Evolutionary conservation across 2,113 vertebrate genomes (phyloP).

Genomic region (Oreochromis spilurus): DNA sequence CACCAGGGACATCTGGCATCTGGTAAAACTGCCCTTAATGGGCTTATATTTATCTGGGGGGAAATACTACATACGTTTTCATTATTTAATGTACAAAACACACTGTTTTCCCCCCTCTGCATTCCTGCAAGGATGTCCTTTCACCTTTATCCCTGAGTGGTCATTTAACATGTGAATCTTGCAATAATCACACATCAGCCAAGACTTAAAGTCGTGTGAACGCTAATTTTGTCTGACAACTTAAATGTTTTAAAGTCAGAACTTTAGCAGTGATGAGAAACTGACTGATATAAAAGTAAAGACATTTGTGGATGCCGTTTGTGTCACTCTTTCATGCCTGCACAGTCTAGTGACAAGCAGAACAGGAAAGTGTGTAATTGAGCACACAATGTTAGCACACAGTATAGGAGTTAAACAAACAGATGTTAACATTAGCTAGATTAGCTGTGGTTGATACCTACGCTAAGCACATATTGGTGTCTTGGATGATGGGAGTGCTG

Average conservation of each 20-base stretch:
- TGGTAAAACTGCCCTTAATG: background rate
- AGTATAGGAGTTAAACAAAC: background rate
- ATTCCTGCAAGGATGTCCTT: background rate
- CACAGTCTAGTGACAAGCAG: background rate
- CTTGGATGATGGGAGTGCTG: background rate
- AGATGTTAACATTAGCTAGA: background rate
- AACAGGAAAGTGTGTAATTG: background rate
- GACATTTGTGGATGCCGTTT: background rate
- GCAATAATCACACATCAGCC: background rate
- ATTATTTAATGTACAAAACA: background rate
- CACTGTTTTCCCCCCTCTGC: background rate
- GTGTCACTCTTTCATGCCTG: background rate
- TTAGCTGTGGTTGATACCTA: background rate
- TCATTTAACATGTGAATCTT: background rate
- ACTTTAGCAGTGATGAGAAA: background rate
- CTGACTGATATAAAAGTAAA: background rate
- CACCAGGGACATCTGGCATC: background rate
- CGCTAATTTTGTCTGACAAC: background rate
- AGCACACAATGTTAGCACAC: background rate
- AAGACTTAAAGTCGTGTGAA: background rate
- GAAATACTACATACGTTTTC: background rate
- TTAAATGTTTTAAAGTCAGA: background rate
- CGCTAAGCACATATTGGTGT: background rate
- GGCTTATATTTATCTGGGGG: background rate
- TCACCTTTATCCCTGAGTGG: background rate